Conservation (phyloP, 1,140 invertebrate genomes). For the Oedothorax gibbosus region DNA sequence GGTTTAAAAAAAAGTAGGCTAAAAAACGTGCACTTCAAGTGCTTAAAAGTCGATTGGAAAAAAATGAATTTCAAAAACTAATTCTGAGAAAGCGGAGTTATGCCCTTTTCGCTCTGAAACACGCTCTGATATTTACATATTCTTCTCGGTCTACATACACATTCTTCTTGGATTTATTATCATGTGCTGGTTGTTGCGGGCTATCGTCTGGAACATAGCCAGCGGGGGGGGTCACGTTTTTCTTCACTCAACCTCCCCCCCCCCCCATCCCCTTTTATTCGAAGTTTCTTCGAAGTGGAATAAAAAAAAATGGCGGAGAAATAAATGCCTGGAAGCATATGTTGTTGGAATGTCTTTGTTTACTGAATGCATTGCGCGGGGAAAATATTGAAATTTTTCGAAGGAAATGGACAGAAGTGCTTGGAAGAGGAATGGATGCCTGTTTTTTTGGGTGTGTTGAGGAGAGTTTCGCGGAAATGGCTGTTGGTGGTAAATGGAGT, state of each 20-base stretch:
- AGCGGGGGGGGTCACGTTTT: constrained; percentile 34
- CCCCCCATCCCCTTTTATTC: constrained; percentile 9
- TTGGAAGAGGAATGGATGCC: too few relatives aligned
- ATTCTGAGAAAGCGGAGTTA: too few relatives aligned
- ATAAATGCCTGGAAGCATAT: constrained; percentile 30
- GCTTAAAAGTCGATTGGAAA: too few relatives aligned
- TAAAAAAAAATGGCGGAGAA: neutral
- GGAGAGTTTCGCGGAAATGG: too few relatives aligned
- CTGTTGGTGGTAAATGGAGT: too few relatives aligned
- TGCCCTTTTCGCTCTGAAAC: too few relatives aligned
- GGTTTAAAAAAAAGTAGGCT: too few relatives aligned
- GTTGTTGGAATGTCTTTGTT: constrained; percentile 31
- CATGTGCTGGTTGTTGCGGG: constrained; percentile 29
- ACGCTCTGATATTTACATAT: too few relatives aligned
- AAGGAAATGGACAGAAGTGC: neutral
- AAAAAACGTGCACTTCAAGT: too few relatives aligned
- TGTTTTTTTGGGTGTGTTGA: too few relatives aligned
- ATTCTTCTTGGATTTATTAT: constrained; percentile 21
- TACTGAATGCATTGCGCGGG: constrained; percentile 13
- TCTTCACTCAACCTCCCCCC: neutral
- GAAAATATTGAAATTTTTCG: neutral
- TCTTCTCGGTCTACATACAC: too few relatives aligned
- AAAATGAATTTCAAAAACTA: too few relatives aligned
- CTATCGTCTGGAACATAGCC: neutral
- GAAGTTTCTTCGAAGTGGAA: neutral